These are phyloP conservation scores for Microcebus lehilahytsara DNA, from an alignment of 2,113 vertebrate species.

Conservation along the genomic window DNA sequence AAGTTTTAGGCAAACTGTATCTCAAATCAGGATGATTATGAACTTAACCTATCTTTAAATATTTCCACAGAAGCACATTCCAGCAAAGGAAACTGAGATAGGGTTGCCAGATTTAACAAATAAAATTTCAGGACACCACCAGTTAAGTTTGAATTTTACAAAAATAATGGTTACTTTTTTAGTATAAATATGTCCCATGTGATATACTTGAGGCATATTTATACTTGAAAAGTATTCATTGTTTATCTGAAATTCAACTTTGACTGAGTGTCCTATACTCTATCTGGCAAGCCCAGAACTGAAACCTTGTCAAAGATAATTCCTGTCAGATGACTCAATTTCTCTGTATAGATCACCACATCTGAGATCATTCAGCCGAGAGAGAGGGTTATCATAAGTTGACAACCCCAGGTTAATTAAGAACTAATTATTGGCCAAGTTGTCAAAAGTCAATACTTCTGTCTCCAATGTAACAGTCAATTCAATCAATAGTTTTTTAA, in stretches of 20 bases:
- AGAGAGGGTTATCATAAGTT: slow-evolving; percentile 74
- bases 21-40: background rate
- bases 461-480: slow-evolving; percentile 83
- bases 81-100: background rate
- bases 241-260: slow-evolving; percentile 27
- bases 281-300: background rate
- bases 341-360: slow-evolving; percentile 82
- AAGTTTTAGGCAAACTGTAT: background rate
- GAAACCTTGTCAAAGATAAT: slow-evolving; percentile 30
- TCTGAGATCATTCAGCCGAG: slow-evolving; percentile 75
- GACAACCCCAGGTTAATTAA: slow-evolving; percentile 82
- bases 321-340: slow-evolving; percentile 62
- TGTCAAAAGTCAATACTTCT: slow-evolving; percentile 72
- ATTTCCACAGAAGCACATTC: background rate
- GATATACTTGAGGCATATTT: background rate
- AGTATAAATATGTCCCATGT: background rate
- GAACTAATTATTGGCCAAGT: slow-evolving; percentile 84
- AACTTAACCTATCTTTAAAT: background rate
- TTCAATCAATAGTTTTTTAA: slow-evolving; percentile 77
- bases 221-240: slow-evolving; percentile 4
- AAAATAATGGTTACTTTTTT: background rate
- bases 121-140: background rate
- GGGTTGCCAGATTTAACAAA: slow-evolving; percentile 1
- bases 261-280: background rate
- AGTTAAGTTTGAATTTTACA: slow-evolving; percentile 27